Base-by-base conservation (phyloP, 2,888 invertebrate species). In the Caenorhabditis doughertyi region DNA sequence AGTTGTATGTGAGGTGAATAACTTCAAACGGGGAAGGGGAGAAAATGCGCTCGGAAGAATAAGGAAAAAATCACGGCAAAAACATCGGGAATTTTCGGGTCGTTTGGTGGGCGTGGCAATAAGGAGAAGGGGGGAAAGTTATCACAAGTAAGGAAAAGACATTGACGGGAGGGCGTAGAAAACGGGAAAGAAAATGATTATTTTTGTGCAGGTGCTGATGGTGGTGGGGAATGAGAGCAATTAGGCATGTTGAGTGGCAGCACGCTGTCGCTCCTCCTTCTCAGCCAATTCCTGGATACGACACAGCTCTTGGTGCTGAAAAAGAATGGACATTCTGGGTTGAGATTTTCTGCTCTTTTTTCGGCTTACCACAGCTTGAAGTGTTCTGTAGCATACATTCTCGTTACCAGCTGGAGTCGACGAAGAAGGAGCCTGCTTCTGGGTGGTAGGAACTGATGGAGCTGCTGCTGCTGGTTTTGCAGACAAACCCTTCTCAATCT, bases 141-240 rank as follows among this genome's bases (percentile, higher is more conserved):
- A 77, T 77, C 68, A 77, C 68, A 77, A 47, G 62, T 58, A 16
- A 13, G 32, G 39, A 32, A 65, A 51, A 35, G 23, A 51, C 21
- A 21, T 39, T 8, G 16, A 32, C n/a, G 55, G 55, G 55, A 21
- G 21, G 11, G 16, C n/a, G n/a, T n/a, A n/a, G n/a, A n/a, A 58
- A 35, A 74, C 44, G 29, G 27, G 60, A 74, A 74, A 74, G 65
- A 65, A 74, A 65, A 25, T 58, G 74, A 58, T 65, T 74, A 74
- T 47, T 65, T 32, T 23, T n/a, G n/a, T n/a, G n/a, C n/a, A n/a
- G n/a, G n/a, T 35, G 51, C 16, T n/a, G 35, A 9, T 16, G 55
- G 27, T 13, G 39, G n/a, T 47, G 4, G 2, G 21, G 32, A 73
- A 64, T 60, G 65, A 65, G 55, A 65, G 64, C 44, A 65, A 47